These are phyloP conservation scores for Phrixothrix hirtus DNA, from an alignment of 2,888 invertebrate genomes.

Conservation along the genomic window DNA sequence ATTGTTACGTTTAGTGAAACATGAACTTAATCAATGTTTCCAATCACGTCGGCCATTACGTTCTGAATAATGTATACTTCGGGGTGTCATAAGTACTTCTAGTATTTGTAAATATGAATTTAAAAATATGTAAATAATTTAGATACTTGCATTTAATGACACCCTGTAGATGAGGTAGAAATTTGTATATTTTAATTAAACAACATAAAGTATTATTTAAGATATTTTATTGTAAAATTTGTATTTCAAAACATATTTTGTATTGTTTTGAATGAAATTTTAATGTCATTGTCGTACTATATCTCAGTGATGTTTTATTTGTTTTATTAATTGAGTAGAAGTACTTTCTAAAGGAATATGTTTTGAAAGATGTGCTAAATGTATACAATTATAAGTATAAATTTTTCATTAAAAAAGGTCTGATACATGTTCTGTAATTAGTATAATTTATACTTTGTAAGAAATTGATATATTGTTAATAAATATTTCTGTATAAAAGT, in stretches of 20 bases:
- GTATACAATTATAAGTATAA: too few relatives aligned
- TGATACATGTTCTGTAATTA: background rate
- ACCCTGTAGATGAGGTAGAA: constrained; percentile 2
- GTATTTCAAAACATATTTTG: too few relatives aligned
- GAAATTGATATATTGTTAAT: too few relatives aligned
- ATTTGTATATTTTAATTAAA: background rate
- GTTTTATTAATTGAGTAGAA: too few relatives aligned
- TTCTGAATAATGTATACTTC: constrained; percentile 18
- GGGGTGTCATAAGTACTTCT: constrained; percentile 7
- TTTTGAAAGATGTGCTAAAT: background rate
- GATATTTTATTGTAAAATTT: too few relatives aligned
- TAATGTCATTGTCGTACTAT: too few relatives aligned
- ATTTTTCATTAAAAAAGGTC: too few relatives aligned
- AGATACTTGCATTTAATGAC: background rate
- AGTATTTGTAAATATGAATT: constrained; percentile 9
- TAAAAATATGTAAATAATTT: constrained; percentile 13
- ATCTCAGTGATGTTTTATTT: too few relatives aligned
- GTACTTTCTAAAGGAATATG: too few relatives aligned
- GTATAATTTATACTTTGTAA: background rate
- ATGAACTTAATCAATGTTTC: constrained; percentile 51
- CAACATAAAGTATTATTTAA: too few relatives aligned
- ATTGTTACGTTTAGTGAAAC: constrained; percentile 60
- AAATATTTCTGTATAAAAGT: too few relatives aligned
- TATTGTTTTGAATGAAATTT: too few relatives aligned
- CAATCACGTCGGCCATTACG: constrained; percentile 48